Base-by-base conservation (phyloP, 2,888 invertebrate species). In the Desoria tigrina region DNA sequence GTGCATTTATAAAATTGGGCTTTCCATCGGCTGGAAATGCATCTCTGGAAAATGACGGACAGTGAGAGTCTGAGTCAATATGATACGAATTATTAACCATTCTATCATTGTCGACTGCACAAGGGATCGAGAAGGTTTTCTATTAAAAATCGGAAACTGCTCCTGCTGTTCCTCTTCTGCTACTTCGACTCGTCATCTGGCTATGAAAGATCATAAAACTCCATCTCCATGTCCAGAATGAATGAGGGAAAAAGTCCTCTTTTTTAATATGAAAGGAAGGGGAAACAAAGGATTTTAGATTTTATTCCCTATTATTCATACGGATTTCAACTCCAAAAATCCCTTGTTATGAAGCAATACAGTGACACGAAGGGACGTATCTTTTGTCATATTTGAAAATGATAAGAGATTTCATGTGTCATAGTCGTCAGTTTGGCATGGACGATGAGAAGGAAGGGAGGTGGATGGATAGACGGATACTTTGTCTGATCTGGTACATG, bases 141-240 rank as follows among this genome's bases (percentile, higher is more conserved):
- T 45, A 45, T 18, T 18, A 45, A 45, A n/a, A 45, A 45, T 45
- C 9, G 21, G 21, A 45, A 45, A 6, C 45, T 45, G 4, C n/a
- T 45, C 45, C 16, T 45, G 4, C n/a, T 45, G 45, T 45, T 45
- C 45, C 6, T 16, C 21, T 45, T 45, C 6, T 45, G 16, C n/a
- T 6, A 18, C 45, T 45, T n/a, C 16, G 9, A 49, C 50, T 60
- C 63, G 65, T 65, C 71, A 71, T 68, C 67, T 71, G 71, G 51
- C 54, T 53, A 49, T 23, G 68, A 71, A 71, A 68, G 68, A 59
- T 54, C 58, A 68, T 71, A 71, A 71, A 68, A 71, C 61, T 67
- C 23, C 59, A 62, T n/a, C n/a, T n/a, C n/a, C 28, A 4, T 51
- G 56, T 57, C 16, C 49, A 49, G 32, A 60, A 65, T 54, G 60